Percentiles rank a stretch among this genome's conserved stretches.
phyloP scores from a whole-genome alignment of 2,113 vertebrate species.

The Anguilla rostrata region DNA sequence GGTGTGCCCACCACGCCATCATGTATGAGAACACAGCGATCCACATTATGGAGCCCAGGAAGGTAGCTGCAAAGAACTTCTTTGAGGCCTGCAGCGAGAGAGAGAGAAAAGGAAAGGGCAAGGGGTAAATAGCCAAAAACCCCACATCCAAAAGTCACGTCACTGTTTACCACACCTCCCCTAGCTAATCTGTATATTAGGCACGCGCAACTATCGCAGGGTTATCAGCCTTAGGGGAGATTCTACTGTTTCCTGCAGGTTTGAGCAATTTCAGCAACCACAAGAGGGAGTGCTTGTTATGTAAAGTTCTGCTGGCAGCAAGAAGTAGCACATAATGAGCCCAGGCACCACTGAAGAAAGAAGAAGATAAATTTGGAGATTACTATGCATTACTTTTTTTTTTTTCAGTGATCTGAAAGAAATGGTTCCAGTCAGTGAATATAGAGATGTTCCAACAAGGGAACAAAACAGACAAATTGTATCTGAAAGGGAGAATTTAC shows the following conservation, averaged over 20 bases:
- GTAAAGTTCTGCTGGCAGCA: neutral
- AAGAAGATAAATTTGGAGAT: neutral
- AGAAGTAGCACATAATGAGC: neutral
- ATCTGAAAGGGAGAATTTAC: too few relatives aligned
- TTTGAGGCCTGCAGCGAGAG: conserved; percentile 75
- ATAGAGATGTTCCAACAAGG: neutral
- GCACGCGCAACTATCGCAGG: neutral
- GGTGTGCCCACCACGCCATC: conserved; percentile 99
- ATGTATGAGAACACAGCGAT: conserved; percentile 92
- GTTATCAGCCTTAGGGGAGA: neutral
- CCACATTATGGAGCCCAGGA: conserved; percentile 91
- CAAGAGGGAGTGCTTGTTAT: neutral
- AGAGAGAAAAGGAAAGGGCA: neutral
- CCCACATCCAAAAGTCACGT: neutral
- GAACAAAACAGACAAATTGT: too few relatives aligned
- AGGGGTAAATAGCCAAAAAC: neutral
- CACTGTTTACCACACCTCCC: neutral
- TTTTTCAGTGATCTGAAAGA: neutral
- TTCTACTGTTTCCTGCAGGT: neutral
- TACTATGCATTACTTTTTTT: too few relatives aligned
- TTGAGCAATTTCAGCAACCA: neutral
- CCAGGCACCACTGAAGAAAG: neutral
- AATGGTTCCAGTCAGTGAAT: neutral
- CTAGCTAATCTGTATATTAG: neutral
- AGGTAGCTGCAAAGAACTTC: conserved; percentile 82